phyloP scores from a whole-genome alignment of 2,113 vertebrate genomes.

The Equus przewalskii region DNA sequence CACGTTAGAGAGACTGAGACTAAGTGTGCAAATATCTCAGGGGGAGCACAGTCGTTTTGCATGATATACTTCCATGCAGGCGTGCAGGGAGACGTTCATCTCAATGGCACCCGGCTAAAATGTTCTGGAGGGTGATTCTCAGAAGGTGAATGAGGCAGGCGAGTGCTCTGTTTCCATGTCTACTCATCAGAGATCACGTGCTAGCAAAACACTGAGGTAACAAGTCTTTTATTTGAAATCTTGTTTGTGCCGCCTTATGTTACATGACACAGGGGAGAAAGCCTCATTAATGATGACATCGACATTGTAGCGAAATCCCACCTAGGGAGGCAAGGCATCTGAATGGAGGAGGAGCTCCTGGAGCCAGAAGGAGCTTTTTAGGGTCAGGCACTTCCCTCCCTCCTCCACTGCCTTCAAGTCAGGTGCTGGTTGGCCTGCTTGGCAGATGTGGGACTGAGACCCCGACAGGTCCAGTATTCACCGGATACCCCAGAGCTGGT shows the following conservation, averaged over 20 bases:
- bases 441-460: neutral
- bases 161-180: neutral
- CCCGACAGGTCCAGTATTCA: accelerated
- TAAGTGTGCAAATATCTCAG: neutral
- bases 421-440: neutral
- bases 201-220: neutral
- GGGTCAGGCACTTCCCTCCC: accelerated
- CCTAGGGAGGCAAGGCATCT: neutral
- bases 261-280: neutral
- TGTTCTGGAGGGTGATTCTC: neutral
- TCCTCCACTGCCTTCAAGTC: neutral
- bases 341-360: neutral
- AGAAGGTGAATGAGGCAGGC: accelerated
- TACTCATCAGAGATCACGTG: neutral
- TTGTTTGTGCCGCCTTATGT: neutral
- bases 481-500: neutral
- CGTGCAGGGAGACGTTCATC: neutral
- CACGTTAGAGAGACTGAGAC: neutral
- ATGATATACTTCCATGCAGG: neutral
- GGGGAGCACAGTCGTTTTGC: neutral
- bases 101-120: neutral
- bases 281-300: neutral
- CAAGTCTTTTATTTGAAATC: neutral
- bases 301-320: neutral
- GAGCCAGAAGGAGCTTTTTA: neutral